Evolutionary conservation across 2,113 vertebrate genomes (phyloP).

Genomic region (Zosterops hypoxanthus): DNA sequence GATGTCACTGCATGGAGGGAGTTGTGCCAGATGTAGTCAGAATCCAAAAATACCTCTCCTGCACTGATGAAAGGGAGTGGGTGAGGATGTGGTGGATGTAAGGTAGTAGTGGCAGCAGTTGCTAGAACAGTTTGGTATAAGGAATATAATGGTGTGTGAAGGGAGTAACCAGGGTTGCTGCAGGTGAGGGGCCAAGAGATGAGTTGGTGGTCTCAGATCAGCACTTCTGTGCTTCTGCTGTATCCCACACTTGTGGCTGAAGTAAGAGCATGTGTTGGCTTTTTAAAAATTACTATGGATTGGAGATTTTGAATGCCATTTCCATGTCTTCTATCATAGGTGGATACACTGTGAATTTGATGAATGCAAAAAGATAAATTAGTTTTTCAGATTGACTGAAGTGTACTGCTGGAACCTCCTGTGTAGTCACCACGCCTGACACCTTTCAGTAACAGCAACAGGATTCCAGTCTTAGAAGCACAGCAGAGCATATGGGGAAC

Average conservation of each 20-base stretch:
- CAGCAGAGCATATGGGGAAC: background rate
- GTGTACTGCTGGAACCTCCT: background rate
- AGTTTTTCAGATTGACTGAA: background rate
- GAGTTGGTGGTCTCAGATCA: background rate
- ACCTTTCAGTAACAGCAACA: background rate
- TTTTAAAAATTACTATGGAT: background rate
- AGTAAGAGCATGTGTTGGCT: background rate
- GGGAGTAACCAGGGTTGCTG: background rate
- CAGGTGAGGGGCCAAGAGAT: too few species aligned
- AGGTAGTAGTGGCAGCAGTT: background rate
- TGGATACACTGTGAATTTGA: background rate
- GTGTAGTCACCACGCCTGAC: background rate
- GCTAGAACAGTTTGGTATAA: background rate
- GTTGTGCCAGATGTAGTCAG: background rate
- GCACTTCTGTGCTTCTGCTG: background rate
- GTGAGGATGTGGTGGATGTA: background rate
- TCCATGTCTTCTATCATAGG: accelerated
- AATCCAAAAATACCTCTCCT: background rate
- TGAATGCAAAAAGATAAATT: background rate
- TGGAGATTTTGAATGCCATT: background rate
- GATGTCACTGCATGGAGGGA: background rate
- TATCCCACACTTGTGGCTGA: background rate
- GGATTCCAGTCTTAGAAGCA: background rate
- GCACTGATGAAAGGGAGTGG: background rate
- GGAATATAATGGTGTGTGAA: accelerated